Evolutionary conservation across 1,140 invertebrate species (phyloP), one percentile per base, ranked within the genome.

Genomic region (Whitmania pigra): DNA sequence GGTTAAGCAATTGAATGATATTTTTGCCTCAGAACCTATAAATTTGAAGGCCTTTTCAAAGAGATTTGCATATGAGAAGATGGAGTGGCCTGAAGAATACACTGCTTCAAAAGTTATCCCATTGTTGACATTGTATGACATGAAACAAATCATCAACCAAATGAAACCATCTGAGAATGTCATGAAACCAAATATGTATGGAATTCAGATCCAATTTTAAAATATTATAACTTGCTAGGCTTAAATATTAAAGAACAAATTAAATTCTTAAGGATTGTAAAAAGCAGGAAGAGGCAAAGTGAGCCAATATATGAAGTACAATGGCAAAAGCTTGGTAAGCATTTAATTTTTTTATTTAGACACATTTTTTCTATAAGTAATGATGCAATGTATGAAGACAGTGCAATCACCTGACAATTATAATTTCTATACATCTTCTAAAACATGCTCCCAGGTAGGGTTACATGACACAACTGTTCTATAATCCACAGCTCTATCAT

Each of bases 101-200:
- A 85, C 87, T 55, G 87, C 90, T 72, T 86, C 88, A 75, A 92
- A 92, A 80, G 87, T 90, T 74, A 83, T 92, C 71, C 88, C 89
- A 0, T 78, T 93, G 18, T 77, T 89, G 6, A 90, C 88, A 1
- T 85, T 89, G 66, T 89, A 88, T 88, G 87, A 88, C 76, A 76
- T 88, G 53, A 31, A 78, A 67, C 68, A 80, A 69, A 76, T 86
- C 54, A 72, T 79, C 67, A 17, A 60, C 11, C 31, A n/a, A 43
- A 53, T 11, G n/a, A 13, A 31, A n/a, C 4, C 71, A 53, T 17
- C 57, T 27, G 18, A 22, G 3, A 7, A 63, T 22, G 53, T 67
- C 18, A 40, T 76, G 9, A 22, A 73, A 57, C 74, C 75, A 49
- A 49, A 49, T 1, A 5, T 49, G 43, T 49, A 49, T 49, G 43